Percentiles rank a stretch among this genome's conserved stretches.
Evolutionary conservation across 64 coral and sea anemone genomes (phyloP).

Genomic region (Stichodactyla helianthus): DNA sequence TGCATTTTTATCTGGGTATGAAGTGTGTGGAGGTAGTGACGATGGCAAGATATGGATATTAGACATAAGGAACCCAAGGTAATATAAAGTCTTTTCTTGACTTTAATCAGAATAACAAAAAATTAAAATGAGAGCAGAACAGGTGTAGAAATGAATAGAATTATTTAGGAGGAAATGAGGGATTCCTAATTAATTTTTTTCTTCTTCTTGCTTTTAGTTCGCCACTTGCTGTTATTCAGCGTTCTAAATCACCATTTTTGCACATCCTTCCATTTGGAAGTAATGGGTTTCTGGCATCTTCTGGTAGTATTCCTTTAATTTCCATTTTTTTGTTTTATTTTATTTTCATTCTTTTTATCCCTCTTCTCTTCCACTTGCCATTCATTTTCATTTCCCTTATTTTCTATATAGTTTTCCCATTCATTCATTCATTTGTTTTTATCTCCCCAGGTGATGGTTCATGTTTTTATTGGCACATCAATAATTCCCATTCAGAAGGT

Average conservation of each 20-base stretch:
- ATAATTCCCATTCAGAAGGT: conserved; percentile 5
- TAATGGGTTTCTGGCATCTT: conserved; percentile 44
- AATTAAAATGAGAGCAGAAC: no score
- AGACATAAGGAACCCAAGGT: conserved; percentile 81
- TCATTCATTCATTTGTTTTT: conserved; percentile 7
- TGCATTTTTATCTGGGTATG: conserved; percentile 64
- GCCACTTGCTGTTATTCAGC: conserved; percentile 57
- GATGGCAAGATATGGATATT: conserved; percentile 65
- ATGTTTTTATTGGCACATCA: conserved; percentile 67
- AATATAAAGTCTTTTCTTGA: background rate
- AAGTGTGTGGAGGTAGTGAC: conserved; percentile 68
- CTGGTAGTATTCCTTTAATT: conserved; percentile 34
- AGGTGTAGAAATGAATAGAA: no score
- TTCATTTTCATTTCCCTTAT: background rate
- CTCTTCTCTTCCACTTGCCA: background rate
- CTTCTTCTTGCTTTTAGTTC: conserved; percentile 24
- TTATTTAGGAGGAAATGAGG: no score
- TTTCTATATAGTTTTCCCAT: background rate
- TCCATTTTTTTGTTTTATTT: background rate
- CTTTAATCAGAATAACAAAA: no score
- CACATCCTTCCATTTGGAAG: conserved; percentile 33
- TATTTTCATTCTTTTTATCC: background rate
- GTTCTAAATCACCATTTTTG: conserved; percentile 60
- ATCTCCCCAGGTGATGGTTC: conserved; percentile 66
- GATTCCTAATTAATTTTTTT: background rate